These are phyloP conservation scores for Ethmia dodecea DNA, from an alignment of 2,888 invertebrate genomes.

Conservation along the genomic window DNA sequence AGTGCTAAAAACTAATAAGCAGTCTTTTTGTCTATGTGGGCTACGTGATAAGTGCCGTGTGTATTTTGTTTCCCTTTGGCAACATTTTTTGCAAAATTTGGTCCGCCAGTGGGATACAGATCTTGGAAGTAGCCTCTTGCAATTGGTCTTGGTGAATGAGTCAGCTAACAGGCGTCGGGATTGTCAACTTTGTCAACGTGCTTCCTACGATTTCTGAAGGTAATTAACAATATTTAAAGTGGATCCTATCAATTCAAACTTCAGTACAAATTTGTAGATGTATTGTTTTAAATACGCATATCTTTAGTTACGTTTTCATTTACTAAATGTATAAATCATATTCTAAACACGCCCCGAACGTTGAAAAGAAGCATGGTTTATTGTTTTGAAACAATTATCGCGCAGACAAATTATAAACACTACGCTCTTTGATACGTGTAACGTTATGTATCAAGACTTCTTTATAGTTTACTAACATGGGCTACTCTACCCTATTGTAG, in stretches of 20 bases:
- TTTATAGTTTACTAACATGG: conserved; percentile 20
- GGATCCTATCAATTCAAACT: neutral
- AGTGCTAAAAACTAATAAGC: conserved; percentile 39
- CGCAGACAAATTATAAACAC: conserved; percentile 11
- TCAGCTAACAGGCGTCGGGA: conserved; percentile 73
- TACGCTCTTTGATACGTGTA: conserved; percentile 5
- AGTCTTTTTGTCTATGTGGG: conserved; percentile 58
- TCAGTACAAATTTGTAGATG: neutral
- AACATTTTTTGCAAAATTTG: conserved; percentile 32
- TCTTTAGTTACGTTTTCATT: neutral
- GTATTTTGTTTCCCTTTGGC: conserved; percentile 44
- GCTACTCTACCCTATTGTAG: conserved; percentile 34
- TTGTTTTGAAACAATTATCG: conserved; percentile 19
- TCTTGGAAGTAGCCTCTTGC: conserved; percentile 42
- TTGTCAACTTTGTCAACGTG: conserved; percentile 73
- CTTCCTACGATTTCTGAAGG: conserved; percentile 74
- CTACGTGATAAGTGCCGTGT: conserved; percentile 61
- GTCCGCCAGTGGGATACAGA: conserved; percentile 38
- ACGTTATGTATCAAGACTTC: conserved; percentile 2
- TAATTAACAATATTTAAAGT: conserved; percentile 25
- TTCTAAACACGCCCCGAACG: conserved; percentile 9
- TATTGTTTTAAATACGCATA: conserved; percentile 2
- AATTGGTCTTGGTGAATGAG: conserved; percentile 70
- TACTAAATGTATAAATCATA: conserved; percentile 6
- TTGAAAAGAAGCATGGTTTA: conserved; percentile 10